phyloP scores from a whole-genome alignment of 2,113 vertebrate species.

The Danionella cerebrum region DNA sequence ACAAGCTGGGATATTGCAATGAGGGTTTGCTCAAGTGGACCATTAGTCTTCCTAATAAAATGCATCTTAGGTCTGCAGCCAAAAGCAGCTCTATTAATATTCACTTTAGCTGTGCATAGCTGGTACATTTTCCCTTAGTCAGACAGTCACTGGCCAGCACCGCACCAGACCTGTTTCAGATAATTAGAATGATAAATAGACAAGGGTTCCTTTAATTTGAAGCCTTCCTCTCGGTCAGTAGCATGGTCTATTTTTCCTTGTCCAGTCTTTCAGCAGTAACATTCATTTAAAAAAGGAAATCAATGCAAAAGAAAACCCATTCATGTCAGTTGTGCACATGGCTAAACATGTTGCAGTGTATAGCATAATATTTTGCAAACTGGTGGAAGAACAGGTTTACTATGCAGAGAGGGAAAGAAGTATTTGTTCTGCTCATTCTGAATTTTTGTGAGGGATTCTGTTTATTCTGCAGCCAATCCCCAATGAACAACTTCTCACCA shows the following conservation, averaged over 20 bases:
- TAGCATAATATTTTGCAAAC: no score
- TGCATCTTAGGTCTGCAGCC: slow-evolving; percentile 35
- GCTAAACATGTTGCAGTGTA: slow-evolving; percentile 24
- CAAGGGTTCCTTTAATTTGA: slow-evolving; percentile 20
- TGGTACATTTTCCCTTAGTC: slow-evolving; percentile 54
- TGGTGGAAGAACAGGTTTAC: no score
- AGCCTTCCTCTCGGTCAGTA: slow-evolving; percentile 29
- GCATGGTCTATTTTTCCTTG: slow-evolving; percentile 19
- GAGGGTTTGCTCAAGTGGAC: slow-evolving; percentile 47
- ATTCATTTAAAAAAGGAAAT: slow-evolving; percentile 27
- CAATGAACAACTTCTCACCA: no score
- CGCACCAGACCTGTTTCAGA: slow-evolving; percentile 50
- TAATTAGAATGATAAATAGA: slow-evolving; percentile 66
- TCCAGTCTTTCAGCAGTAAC: slow-evolving; percentile 10
- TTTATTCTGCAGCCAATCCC: no score
- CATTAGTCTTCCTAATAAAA: slow-evolving; percentile 64
- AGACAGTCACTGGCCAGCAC: slow-evolving; percentile 45
- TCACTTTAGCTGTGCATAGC: slow-evolving; percentile 36
- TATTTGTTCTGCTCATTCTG: no score
- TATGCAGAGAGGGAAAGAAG: no score
- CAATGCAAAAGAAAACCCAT: slow-evolving; percentile 39
- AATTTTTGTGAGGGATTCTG: no score
- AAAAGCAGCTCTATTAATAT: slow-evolving; percentile 57
- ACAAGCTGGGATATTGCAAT: slow-evolving; percentile 56
- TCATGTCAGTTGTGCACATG: slow-evolving; percentile 48